Percentiles rank a stretch among this genome's conserved stretches.
phyloP scores from a whole-genome alignment of 2,888 invertebrate genomes.

The Netelia inedita region DNA sequence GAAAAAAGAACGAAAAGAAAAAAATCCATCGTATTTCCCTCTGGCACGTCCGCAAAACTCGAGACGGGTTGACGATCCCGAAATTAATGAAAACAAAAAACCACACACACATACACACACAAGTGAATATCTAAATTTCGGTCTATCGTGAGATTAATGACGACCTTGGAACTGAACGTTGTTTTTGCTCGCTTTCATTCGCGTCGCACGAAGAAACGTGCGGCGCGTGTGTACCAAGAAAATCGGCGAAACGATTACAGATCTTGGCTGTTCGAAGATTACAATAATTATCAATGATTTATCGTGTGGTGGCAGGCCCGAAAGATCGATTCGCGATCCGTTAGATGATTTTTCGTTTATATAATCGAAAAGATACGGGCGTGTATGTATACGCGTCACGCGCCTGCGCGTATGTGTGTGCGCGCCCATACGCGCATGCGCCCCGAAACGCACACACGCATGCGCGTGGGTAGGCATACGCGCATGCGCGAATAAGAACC shows the following conservation, averaged over 20 bases:
- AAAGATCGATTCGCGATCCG: slow-evolving; percentile 31
- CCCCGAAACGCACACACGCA: no score
- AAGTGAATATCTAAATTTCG: not conserved
- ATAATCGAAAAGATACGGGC: slow-evolving; percentile 31
- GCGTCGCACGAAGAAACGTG: not conserved
- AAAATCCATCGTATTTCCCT: not conserved
- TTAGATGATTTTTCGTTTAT: slow-evolving; percentile 44
- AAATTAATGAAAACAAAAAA: not conserved
- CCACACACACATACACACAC: not conserved
- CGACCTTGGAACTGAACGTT: slow-evolving; percentile 3
- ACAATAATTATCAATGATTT: slow-evolving; percentile 68
- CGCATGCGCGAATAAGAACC: slow-evolving; percentile 23
- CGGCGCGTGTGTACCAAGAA: not conserved
- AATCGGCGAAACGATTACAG: not conserved
- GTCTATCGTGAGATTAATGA: not conserved
- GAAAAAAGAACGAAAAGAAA: slow-evolving; percentile 6
- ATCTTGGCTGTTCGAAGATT: slow-evolving; percentile 4
- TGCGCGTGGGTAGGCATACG: no score
- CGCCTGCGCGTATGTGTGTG: not conserved
- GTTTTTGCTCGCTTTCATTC: not conserved
- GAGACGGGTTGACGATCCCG: not conserved
- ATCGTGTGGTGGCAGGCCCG: not conserved
- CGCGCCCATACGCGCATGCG: not conserved
- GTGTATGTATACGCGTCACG: not conserved
- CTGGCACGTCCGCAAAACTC: not conserved